Evolutionary conservation across 1,140 invertebrate genomes (phyloP), one percentile per base, ranked within the genome.

Genomic region (Drosophila dunni): DNA sequence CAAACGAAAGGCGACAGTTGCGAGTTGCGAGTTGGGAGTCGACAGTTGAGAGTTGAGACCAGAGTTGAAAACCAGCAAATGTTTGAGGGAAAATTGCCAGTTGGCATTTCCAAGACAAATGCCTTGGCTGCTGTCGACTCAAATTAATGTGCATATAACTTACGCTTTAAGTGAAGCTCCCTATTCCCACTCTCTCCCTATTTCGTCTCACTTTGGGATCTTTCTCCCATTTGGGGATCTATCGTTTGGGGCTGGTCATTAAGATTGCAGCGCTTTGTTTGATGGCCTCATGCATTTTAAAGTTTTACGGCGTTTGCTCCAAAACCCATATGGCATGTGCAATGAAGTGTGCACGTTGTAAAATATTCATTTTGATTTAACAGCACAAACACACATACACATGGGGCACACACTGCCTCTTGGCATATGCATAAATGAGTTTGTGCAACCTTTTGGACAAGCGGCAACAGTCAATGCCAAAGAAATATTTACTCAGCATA

Each of bases 101-200:
- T 80, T 84, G 81, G 66, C 56, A 62, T 54, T 62, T 58, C 36
- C 29, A 77, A 86, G 82, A 86, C 83, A 86, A 86, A 86, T 86
- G 82, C 82, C 74, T 50, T 72, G 75, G 83, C 79, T 86, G 82
- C 75, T 82, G 83, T 75, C 79, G 79, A 56, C 63, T 42, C 68
- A 86, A 86, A 86, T 86, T 86, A 86, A 86, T 86, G 79, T 86
- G 83, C 82, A 88, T 86, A 86, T 86, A 86, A 86, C 82, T 86
- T 86, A 86, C 72, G 79, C 79, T 85, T 86, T 85, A 75, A 82
- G 64, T 45, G 45, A 54, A 20, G 36, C 34, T 38, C 53, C 13
- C 38, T 33, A 6, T 29, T 50, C 7, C 53, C 53, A 20, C 1
- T 56, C 9, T 6, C 20, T 29, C 48, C 3, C 17, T 20, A 20